Base-by-base conservation (phyloP, 2,888 invertebrate species). In the Aethes cnicana region DNA sequence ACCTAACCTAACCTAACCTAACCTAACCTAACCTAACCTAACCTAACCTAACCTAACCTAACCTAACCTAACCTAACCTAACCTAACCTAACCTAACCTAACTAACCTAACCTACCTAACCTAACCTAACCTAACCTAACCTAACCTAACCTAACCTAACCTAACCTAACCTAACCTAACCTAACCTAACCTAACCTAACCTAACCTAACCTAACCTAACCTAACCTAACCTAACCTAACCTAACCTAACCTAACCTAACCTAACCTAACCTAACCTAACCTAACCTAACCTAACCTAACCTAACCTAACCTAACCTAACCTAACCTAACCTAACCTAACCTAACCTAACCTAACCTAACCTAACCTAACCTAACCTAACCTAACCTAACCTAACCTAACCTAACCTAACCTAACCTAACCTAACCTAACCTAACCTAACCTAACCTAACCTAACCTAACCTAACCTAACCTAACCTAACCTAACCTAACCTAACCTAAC, bases 401-500 rank as follows among this genome's bases (percentile, higher is more conserved):
- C 47, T 47, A 50, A 50, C 50, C 44, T 39, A 52, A 50, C 43
- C 50, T 43, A 50, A 50, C 43, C 50, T 28, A 50, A 42, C 50
- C 47, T 52, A 52, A 52, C 50, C 44, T 44, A 52, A 52, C 50
- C 50, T 52, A 52, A 52, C 50, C 44, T 18, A 52, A 44, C 50
- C 50, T 44, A 52, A 52, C 48, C 52, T 41, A 52, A 52, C 50
- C 47, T 47, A 47, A 47, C 47, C 50, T 50, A 50, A 53, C 53
- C 42, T 36, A 42, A 44, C 47, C 57, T 54, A 55, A 57, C 57
- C 53, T 52, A 58, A 55, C 57, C 54, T 52, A 54, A 52, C 54
- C 52, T 52, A 56, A 56, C 56, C 54, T 54, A 57, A 57, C 58
- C 53, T 53, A 57, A 57, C 57, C 54, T 53, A 57, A 57, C 55